These are phyloP conservation scores for Aepyceros melampus DNA, from an alignment of 2,113 vertebrate genomes.

Conservation along the genomic window DNA sequence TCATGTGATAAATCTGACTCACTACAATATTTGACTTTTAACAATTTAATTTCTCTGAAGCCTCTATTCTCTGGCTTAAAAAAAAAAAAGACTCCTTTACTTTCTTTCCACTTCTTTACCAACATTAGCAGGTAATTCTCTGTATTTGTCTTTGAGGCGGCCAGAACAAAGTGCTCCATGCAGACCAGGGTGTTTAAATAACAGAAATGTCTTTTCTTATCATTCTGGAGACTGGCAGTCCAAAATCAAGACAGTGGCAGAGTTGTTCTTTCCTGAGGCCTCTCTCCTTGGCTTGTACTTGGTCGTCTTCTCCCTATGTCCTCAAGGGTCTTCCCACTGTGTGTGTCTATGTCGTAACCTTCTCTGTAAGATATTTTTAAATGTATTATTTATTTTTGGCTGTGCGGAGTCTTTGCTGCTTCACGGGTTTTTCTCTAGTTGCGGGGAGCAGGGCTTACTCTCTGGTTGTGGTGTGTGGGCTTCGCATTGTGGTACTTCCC, in stretches of 20 bases:
- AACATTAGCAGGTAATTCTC: not conserved
- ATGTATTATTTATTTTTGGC: not conserved
- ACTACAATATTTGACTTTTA: not conserved
- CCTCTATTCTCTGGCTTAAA: not conserved
- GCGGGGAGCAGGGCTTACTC: not conserved
- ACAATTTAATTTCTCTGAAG: not conserved
- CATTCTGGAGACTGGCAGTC: not conserved
- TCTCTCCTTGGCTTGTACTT: not conserved
- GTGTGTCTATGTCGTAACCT: not conserved
- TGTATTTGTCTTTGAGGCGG: not conserved
- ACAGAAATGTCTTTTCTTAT: not conserved
- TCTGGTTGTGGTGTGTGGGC: not conserved
- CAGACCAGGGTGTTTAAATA: not conserved
- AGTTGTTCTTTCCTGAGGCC: not conserved
- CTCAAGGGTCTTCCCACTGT: no score
- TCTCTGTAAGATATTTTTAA: not conserved
- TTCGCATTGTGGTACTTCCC: not conserved
- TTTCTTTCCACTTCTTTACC: not conserved
- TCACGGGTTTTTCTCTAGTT: not conserved
- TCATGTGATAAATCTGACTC: not conserved
- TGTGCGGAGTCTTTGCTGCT: not conserved
- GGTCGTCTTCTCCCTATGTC: not conserved
- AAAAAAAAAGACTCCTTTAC: not conserved
- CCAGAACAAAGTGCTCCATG: not conserved
- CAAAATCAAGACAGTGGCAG: not conserved